These are phyloP conservation scores for Phaedon cochleariae DNA, from an alignment of 2,888 invertebrate species.

Conservation along the genomic window DNA sequence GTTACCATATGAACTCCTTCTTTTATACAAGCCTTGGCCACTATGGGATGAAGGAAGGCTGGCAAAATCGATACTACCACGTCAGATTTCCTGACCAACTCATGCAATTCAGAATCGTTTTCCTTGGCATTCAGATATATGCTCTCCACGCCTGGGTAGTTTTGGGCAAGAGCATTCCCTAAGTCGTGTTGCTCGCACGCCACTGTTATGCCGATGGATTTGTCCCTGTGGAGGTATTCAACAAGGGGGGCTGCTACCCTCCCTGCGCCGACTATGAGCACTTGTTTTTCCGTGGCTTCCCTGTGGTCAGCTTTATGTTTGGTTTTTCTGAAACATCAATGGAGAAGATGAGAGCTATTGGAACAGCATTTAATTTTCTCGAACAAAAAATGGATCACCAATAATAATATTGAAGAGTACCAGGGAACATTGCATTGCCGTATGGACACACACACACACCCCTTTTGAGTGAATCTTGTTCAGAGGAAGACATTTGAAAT, in stretches of 20 bases:
- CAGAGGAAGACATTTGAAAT: no score
- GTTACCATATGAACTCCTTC: constrained; percentile 93
- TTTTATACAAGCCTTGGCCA: constrained; percentile 88
- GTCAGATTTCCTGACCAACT: constrained; percentile 77
- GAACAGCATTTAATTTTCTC: no score
- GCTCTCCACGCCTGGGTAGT: constrained; percentile 79
- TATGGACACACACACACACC: no score
- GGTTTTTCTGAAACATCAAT: constrained; percentile 50
- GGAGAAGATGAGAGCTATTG: no score
- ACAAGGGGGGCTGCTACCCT: constrained; percentile 90
- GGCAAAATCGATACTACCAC: constrained; percentile 90
- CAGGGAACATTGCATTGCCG: no score
- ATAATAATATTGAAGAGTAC: no score
- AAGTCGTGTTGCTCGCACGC: constrained; percentile 78
- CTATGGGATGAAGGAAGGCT: constrained; percentile 85
- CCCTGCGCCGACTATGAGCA: constrained; percentile 94
- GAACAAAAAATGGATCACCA: no score
- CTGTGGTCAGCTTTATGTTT: constrained; percentile 61
- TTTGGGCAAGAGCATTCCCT: constrained; percentile 81
- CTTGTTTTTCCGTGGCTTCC: constrained; percentile 65
- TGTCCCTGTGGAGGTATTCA: constrained; percentile 89
- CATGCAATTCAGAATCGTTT: constrained; percentile 70
- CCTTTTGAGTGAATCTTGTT: no score
- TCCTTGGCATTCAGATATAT: constrained; percentile 81
- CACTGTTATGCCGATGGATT: constrained; percentile 82